Percentiles rank a stretch among this genome's conserved stretches.
Evolutionary conservation across 2,888 invertebrate species (phyloP).

Genomic region (Perizoma flavofasciatum): DNA sequence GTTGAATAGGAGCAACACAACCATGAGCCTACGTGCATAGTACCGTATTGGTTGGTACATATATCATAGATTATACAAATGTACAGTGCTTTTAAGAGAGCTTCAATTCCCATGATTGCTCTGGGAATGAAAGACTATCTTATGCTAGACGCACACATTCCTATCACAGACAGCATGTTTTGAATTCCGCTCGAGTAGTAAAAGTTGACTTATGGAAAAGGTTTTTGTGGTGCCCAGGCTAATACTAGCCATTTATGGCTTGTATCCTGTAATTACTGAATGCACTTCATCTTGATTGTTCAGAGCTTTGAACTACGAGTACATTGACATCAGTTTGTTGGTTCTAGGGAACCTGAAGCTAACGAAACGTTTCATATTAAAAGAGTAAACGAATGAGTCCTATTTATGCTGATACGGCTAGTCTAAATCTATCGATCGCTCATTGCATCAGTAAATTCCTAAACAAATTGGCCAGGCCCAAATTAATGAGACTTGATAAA

Average conservation of each 20-base stretch:
- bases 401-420: no score
- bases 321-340: background rate
- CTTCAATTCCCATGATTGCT: background rate
- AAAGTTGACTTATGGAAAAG: constrained; percentile 27
- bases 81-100: background rate
- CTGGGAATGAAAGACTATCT: constrained; percentile 2
- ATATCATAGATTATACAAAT: background rate
- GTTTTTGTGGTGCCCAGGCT: constrained; percentile 21
- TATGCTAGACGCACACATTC: constrained; percentile 1
- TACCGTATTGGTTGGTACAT: no score
- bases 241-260: constrained; percentile 14
- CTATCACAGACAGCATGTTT: constrained; percentile 10
- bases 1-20: no score
- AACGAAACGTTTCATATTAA: no score
- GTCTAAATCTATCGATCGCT: no score
- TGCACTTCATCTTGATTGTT: constrained; percentile 20
- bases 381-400: no score
- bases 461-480: background rate
- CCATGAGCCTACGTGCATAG: no score
- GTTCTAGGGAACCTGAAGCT: no score
- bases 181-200: constrained; percentile 20
- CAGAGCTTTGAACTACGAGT: constrained; percentile 9
- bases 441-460: no score
- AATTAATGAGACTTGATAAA: background rate
- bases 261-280: constrained; percentile 27